These are phyloP conservation scores for Myrmecobius fasciatus DNA, from an alignment of 2,113 vertebrate species.

Conservation along the genomic window DNA sequence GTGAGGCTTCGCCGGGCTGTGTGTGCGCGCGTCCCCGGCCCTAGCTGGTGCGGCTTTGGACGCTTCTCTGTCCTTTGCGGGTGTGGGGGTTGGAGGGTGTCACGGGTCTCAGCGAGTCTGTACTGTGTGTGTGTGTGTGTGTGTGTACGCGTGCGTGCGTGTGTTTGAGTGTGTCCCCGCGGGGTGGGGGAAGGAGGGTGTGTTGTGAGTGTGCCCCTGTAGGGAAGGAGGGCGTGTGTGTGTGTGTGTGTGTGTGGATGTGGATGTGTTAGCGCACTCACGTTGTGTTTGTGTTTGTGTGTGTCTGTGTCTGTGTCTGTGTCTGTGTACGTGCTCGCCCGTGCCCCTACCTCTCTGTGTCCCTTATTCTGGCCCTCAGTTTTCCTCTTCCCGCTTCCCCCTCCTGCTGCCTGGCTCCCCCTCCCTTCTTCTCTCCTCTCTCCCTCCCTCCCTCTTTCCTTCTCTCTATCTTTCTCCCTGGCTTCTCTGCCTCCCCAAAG, in stretches of 20 bases:
- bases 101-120: constrained; percentile 5
- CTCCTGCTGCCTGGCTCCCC: neutral
- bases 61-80: neutral
- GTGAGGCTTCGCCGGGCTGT: constrained; percentile 25
- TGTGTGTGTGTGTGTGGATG: neutral
- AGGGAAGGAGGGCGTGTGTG: neutral
- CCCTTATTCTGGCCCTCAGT: neutral
- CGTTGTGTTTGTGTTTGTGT: neutral
- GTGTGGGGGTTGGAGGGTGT: constrained; percentile 58
- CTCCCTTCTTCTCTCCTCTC: neutral
- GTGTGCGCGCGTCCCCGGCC: constrained; percentile 45
- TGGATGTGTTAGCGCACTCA: neutral
- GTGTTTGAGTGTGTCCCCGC: neutral
- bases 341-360: neutral
- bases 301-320: neutral
- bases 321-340: constrained; percentile 3
- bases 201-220: neutral
- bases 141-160: neutral
- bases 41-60: constrained; percentile 21
- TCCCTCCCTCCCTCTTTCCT: neutral
- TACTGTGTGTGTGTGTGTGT: neutral
- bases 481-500: constrained; percentile 53
- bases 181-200: neutral
- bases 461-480: constrained; percentile 12
- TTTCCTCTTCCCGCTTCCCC: neutral